Evolutionary conservation across 2,888 invertebrate species (phyloP), one percentile per base, ranked within the genome.

Genomic region (Acanthosepion esculentum): DNA sequence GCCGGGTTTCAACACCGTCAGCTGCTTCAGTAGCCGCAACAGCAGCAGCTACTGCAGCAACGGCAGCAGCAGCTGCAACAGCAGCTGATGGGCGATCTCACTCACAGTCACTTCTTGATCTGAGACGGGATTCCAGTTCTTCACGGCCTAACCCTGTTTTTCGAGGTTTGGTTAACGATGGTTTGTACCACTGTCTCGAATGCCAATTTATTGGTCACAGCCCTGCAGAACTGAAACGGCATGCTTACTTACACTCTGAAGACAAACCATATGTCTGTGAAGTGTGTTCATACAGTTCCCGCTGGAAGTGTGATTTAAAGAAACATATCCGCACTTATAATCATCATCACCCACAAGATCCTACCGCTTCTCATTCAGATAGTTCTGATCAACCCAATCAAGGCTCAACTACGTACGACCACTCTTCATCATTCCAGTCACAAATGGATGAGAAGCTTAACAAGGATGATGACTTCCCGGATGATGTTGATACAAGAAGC

Each of bases 301-400:
- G 97, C 94, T 97, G 97, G 97, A 97, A 97, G 94, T 97, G 97
- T 95, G 97, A 97, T 95, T 95, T 97, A 91, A 97, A 97, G 95
- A 97, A 97, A 94, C 97, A 97, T 95, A 96, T 97, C 95, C 96
- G 96, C 94, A 96, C 97, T 23, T 97, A 97, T 95, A 96, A 96
- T 94, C 97, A 97, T 94, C 96, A 95, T 94, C 91, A 64, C n/a
- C 33, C 55, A 41, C 50, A 26, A 48, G 33, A 53, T 23, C 1
- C 5, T n/a, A 91, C 78, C 10, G 55, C 92, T 91, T 64, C 48
- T 92, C 6, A 94, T 59, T 64, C 78, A 59, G 53, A 94, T 94
- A 41, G 94, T 94, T 94, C 95, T 94, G 23, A 64, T 94, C 93
- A 7, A 55, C 92, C 50, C 78, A 92, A n/a, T 91, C 94, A 26